Evolutionary conservation across 2,888 invertebrate species (phyloP).

Genomic region (Rotaria macrura): DNA sequence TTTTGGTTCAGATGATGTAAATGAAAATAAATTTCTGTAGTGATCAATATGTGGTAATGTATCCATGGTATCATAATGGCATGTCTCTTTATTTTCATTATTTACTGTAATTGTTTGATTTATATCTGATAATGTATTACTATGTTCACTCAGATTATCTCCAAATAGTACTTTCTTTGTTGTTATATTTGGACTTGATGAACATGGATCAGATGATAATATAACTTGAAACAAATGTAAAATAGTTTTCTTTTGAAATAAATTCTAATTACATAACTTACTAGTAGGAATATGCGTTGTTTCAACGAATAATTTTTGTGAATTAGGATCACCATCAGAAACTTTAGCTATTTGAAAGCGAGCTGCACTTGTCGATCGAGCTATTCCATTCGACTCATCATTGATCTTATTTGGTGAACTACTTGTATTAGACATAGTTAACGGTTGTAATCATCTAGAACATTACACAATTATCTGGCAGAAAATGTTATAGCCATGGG

Average conservation of each 20-base stretch:
- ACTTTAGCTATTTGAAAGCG: constrained; percentile 4
- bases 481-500: not conserved
- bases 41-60: constrained; percentile 70
- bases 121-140: not conserved
- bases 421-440: not conserved
- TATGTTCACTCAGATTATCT: not conserved
- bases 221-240: not conserved
- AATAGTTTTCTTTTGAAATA: not conserved
- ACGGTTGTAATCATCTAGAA: not conserved
- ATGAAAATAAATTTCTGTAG: constrained; percentile 62
- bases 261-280: not conserved
- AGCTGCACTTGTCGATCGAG: not conserved
- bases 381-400: not conserved
- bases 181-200: not conserved
- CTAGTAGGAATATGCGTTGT: not conserved
- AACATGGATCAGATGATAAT: not conserved
- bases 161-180: not conserved
- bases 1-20: constrained; percentile 39
- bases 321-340: not conserved
- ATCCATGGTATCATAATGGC: constrained; percentile 50
- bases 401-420: not conserved
- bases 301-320: not conserved
- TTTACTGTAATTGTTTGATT: not conserved
- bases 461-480: not conserved
- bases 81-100: not conserved